These are phyloP conservation scores for Crioceris asparagi DNA, from an alignment of 2,888 invertebrate genomes.

Conservation along the genomic window DNA sequence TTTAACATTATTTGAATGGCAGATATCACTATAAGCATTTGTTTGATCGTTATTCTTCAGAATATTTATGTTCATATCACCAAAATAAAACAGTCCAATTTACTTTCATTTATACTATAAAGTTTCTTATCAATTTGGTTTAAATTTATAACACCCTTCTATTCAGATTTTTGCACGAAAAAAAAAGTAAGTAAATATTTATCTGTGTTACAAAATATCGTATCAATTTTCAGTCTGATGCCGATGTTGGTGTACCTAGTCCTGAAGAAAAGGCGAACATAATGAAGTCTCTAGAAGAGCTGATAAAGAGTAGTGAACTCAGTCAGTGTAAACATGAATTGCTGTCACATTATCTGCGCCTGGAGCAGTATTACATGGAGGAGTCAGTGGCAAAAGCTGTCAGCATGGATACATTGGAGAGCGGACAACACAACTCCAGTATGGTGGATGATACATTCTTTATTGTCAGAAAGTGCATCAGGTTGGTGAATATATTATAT, in stretches of 20 bases:
- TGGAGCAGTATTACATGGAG: constrained; percentile 92
- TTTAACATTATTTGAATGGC: too few species aligned
- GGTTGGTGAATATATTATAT: constrained; percentile 50
- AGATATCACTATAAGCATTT: too few species aligned
- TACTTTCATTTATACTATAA: too few species aligned
- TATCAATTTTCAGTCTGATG: constrained; percentile 43
- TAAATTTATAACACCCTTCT: not conserved
- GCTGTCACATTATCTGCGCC: constrained; percentile 75
- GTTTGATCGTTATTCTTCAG: too few species aligned
- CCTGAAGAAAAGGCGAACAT: constrained; percentile 40
- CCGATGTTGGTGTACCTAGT: constrained; percentile 49
- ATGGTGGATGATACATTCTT: constrained; percentile 98
- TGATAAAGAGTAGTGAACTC: constrained; percentile 61
- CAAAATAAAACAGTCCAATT: too few species aligned
- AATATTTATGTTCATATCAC: too few species aligned
- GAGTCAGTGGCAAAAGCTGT: constrained; percentile 91
- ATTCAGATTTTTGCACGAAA: too few species aligned
- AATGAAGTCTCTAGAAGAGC: constrained; percentile 46
- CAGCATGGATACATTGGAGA: constrained; percentile 57
- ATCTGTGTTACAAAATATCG: not conserved
- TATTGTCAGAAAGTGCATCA: constrained; percentile 88
- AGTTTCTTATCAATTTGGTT: too few species aligned
- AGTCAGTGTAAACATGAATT: constrained; percentile 72
- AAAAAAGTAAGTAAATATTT: not conserved
- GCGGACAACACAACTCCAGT: constrained; percentile 57